Evolutionary conservation across 1,140 invertebrate species (phyloP).

Genomic region (Eumaeus atala): DNA sequence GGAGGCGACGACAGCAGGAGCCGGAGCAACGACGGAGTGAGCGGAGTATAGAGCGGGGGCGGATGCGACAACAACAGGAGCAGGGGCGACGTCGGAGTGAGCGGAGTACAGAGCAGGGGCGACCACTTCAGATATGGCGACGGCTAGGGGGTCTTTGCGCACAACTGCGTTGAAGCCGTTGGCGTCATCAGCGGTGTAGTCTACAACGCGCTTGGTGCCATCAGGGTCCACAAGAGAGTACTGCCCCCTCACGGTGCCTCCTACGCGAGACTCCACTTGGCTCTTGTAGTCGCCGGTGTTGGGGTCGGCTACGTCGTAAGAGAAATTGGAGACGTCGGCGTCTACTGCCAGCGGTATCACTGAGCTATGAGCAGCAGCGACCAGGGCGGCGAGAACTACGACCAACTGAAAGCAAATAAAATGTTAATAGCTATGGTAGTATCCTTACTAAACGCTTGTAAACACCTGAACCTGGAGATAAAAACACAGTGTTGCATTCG

Average conservation of each 20-base stretch:
- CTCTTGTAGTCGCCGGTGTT: conserved; percentile 48
- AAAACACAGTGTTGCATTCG: too few relatives aligned
- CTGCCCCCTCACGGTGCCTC: conserved; percentile 34
- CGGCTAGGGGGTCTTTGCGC: conserved; percentile 30
- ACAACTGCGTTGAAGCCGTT: conserved; percentile 41
- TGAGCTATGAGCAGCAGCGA: conserved; percentile 35
- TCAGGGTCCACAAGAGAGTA: conserved; percentile 42
- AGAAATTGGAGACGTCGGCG: conserved; percentile 36
- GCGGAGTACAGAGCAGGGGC: conserved; percentile 15
- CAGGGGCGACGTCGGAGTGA: conserved; percentile 22
- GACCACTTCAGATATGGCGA: conserved; percentile 19
- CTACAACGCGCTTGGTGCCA: conserved; percentile 38
- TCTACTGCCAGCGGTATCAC: conserved; percentile 40
- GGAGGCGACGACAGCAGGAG: background rate
- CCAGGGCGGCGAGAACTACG: conserved; percentile 39
- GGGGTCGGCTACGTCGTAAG: conserved; percentile 46
- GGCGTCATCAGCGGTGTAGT: conserved; percentile 41
- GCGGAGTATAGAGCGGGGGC: background rate
- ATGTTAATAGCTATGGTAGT: too few relatives aligned
- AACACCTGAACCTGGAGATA: too few relatives aligned
- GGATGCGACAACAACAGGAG: conserved; percentile 16
- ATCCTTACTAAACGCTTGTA: too few relatives aligned
- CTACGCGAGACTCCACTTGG: conserved; percentile 37
- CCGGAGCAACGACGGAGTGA: background rate
- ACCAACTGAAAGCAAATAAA: conserved; percentile 37